Base-by-base conservation (phyloP, 2,113 vertebrate genomes). In the Columba livia region DNA sequence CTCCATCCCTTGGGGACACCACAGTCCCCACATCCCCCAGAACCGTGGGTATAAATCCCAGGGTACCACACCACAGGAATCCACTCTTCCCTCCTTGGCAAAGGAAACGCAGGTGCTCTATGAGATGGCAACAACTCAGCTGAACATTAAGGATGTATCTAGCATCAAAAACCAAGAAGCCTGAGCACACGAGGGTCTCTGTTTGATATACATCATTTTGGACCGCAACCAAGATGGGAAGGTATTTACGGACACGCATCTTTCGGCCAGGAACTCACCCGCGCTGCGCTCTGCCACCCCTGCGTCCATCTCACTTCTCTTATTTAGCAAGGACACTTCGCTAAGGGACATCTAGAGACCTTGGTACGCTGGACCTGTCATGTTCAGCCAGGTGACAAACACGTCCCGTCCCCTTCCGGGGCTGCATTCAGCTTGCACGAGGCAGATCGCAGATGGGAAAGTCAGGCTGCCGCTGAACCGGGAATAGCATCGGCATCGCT, bases 391-490 rank as follows among this genome's bases (percentile, higher is more conserved):
- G 60, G 93, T 82, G 85, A 89, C 71, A 89, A 89, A 85, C 9
- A 12, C 1, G 13, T 47, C 70, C 75, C 1, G 2, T 57, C 16
- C 32, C 53, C 40, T 31, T 34, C 28, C 0, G 75, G 85, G 77
- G 42, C 2, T 3, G 40, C 60, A 8, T 4, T n/a, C 29, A 5
- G 62, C 25, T 10, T 29, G 89, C 5, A 7, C 3, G 6, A 85
- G 85, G 89, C 89, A 80, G 69, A 42, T 51, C 38, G 89, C 85
- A 88, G 93, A 89, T 89, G 93, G 93, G 83, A 7, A 12, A 80
- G 79, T 26, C 69, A 34, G 87, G 87, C 89, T 71, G 62, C 1
- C 54, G 51, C 67, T 15, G 66, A 75, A 44, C 67, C 3, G 5
- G 90, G 83, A 88, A 61, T 11, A 80, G 83, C 83, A 56, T 15